These are phyloP conservation scores for Epinotia ramella DNA, from an alignment of 2,888 invertebrate species.

Conservation along the genomic window DNA sequence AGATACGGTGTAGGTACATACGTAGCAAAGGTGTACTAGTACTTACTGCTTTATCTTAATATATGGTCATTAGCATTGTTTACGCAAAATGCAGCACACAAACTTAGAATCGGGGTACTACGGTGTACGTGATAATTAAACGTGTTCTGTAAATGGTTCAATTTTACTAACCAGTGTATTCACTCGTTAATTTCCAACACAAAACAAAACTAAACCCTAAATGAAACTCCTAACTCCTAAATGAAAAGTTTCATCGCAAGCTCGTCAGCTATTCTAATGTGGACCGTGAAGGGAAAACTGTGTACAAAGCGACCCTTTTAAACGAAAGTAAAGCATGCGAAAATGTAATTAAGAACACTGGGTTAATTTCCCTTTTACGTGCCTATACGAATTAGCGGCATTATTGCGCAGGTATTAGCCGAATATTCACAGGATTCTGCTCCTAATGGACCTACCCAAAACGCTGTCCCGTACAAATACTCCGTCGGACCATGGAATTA, in stretches of 20 bases:
- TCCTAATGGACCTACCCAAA: conserved; percentile 58
- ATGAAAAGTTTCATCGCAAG: conserved; percentile 56
- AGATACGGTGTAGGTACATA: no score
- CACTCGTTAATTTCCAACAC: background rate
- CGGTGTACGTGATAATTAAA: background rate
- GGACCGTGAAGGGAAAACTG: conserved; percentile 62
- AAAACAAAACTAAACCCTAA: conserved; percentile 32
- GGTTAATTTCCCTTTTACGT: conserved; percentile 82
- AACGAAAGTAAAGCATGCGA: conserved; percentile 82
- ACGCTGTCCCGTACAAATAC: conserved; percentile 42
- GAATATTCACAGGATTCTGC: conserved; percentile 55
- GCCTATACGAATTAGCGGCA: conserved; percentile 77
- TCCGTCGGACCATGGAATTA: conserved; percentile 16
- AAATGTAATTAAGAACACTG: conserved; percentile 82
- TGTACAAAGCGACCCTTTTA: conserved; percentile 78
- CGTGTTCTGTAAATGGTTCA: background rate
- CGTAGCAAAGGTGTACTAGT: no score
- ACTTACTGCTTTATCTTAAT: no score
- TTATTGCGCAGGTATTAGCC: conserved; percentile 65
- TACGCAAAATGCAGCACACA: no score
- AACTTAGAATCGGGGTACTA: no score
- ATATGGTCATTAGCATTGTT: no score
- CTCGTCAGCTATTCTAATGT: conserved; percentile 65
- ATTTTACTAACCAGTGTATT: background rate
- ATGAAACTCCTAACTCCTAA: no score